Base-by-base conservation (phyloP, 2,113 vertebrate species). In the Oriolus oriolus region DNA sequence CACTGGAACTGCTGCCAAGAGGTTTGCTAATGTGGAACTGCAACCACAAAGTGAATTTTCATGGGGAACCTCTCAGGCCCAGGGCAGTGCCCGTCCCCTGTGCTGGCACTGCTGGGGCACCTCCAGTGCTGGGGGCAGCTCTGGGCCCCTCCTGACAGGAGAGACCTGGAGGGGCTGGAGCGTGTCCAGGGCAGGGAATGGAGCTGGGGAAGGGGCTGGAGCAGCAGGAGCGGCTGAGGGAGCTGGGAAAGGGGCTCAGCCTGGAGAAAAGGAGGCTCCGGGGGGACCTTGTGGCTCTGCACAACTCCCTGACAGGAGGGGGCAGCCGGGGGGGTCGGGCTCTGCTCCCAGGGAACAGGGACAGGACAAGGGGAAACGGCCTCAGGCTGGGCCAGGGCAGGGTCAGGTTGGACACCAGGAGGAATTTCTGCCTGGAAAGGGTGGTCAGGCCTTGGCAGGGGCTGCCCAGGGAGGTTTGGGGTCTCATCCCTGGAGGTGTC, bases 331-430 rank as follows among this genome's bases (percentile, higher is more conserved):
- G 39, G 39, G 39, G 27, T 41, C 9, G 13, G 63, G 78, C 53
- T 81, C 3, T 81, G 78, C 64, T 68, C 5, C 31, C 78, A 69
- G 65, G 79, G 54, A 15, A 70, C 65, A 83, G 79, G 79, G 79
- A 42, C 65, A 70, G 79, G 30, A 42, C 3, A 8, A 50, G 79
- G 15, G 79, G 35, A 3, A 83, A 60, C 14, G 19, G 53, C 24
- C 65, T 83, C 65, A 30, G 16, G 80, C 54, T 70, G 79, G 4
- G 54, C 30, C 79, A 70, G 54, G 65, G 28, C 11, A 82, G 79
- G 64, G 3, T 59, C 53, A 59, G 65, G 4, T 0, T 14, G 79
- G 65, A 2, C 24, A 49, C 0, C 11, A 50, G 79, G 3, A 60
- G 44, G 15, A 50, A 70, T 70, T 70, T 42, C 7, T 3, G 0